A percentile compares a stretch with the other conserved stretches of the same genome.
phyloP scores from a whole-genome alignment of 2,797 vertebrate species.

The Sarcoramphus papa region DNA sequence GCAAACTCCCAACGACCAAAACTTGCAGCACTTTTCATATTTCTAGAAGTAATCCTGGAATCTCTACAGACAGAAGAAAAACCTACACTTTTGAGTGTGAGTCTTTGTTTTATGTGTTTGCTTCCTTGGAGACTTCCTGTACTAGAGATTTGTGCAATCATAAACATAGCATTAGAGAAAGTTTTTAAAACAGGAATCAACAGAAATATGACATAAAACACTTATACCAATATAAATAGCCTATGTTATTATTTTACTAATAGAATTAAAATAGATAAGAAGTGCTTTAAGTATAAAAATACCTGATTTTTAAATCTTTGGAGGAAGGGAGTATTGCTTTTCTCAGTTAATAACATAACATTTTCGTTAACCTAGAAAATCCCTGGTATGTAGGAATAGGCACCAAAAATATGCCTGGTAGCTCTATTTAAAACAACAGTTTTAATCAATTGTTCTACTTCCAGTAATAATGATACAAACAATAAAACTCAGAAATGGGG shows the following conservation, averaged over 20 bases:
- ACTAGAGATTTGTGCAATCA: neutral
- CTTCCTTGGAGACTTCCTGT: neutral
- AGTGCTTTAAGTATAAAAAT: neutral
- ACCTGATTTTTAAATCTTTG: neutral
- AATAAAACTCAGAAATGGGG: neutral
- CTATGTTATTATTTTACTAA: neutral
- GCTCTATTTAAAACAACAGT: neutral
- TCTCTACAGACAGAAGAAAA: neutral
- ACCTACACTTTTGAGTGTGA: neutral
- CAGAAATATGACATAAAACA: neutral
- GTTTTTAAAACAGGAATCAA: neutral
- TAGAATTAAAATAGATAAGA: neutral
- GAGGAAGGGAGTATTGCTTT: neutral
- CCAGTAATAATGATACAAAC: fast-evolving
- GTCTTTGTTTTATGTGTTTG: neutral
- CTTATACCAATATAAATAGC: neutral
- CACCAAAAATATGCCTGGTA: neutral
- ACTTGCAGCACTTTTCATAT: neutral
- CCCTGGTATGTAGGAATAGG: neutral
- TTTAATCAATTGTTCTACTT: neutral
- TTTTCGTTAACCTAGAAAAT: neutral
- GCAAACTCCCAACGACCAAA: neutral
- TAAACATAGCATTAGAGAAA: neutral
- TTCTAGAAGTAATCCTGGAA: neutral
- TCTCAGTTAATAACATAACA: fast-evolving